phyloP scores from a whole-genome alignment of 2,888 invertebrate species.

The Adelphocoris suturalis region DNA sequence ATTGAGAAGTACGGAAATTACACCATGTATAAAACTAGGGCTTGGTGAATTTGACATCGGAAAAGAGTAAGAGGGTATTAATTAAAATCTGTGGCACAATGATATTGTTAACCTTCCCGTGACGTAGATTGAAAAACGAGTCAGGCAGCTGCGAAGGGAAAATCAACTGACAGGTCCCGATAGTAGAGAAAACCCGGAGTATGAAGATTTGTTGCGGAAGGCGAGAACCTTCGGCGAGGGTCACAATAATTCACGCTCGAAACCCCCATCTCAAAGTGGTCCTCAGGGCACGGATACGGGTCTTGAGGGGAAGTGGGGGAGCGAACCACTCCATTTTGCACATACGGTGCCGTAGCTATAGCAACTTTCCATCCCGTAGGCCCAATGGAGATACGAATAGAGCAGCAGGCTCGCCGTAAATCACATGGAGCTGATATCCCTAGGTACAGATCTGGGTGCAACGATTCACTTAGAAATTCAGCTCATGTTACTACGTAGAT shows the following conservation, averaged over 20 bases:
- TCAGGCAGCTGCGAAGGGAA: not conserved
- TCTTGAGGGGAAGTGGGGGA: not conserved
- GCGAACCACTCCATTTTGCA: not conserved
- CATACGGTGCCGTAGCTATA: slow-evolving; percentile 15
- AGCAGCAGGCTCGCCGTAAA: not conserved
- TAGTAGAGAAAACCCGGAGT: not conserved
- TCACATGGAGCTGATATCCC: not conserved
- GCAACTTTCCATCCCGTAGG: not conserved
- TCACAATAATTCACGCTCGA: slow-evolving; percentile 17
- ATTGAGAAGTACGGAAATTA: no score
- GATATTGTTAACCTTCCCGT: not conserved
- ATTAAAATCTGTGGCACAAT: not conserved
- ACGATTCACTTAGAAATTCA: no score
- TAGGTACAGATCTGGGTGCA: no score
- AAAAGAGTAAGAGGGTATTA: not conserved
- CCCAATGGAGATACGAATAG: not conserved
- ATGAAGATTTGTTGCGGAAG: slow-evolving; percentile 15
- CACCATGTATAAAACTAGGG: no score
- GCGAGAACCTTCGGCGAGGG: not conserved
- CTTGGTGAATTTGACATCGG: no score
- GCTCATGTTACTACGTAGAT: no score
- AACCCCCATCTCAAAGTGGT: not conserved
- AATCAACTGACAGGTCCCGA: not conserved
- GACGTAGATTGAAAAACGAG: slow-evolving; percentile 9
- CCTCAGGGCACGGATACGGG: not conserved